phyloP scores from a whole-genome alignment of 2,888 invertebrate genomes.

The Frankliniella fusca region DNA sequence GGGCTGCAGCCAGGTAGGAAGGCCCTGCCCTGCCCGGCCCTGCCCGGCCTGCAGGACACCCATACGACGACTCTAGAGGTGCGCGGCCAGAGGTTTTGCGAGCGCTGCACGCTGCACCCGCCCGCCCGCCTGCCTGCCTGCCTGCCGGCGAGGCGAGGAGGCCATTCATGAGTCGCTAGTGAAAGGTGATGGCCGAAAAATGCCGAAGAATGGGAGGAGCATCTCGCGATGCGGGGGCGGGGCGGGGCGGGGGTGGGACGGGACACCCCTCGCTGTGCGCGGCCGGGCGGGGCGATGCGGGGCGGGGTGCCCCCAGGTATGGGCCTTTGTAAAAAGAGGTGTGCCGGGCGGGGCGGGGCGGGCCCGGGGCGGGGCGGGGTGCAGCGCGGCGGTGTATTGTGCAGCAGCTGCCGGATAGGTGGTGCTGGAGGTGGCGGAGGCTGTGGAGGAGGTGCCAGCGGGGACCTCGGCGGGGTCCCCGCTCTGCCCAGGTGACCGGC shows the following conservation, averaged over 20 bases:
- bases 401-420: slow-evolving; percentile 10
- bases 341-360: not conserved
- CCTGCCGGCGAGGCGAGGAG: not conserved
- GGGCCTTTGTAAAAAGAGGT: not conserved
- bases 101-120: not conserved
- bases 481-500: not conserved
- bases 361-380: not conserved
- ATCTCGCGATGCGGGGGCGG: not conserved
- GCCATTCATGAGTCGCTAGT: slow-evolving; percentile 15
- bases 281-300: not conserved
- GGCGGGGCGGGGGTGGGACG: not conserved
- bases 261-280: not conserved
- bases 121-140: not conserved
- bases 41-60: too few relatives aligned
- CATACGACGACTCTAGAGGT: not conserved
- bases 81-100: not conserved
- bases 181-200: slow-evolving; percentile 26
- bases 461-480: not conserved
- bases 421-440: not conserved
- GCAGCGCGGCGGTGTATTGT: not conserved
- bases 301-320: not conserved
- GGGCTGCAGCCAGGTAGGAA: not conserved
- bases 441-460: not conserved
- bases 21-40: too few relatives aligned
- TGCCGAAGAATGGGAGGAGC: slow-evolving; percentile 18